Evolutionary conservation across 2,888 invertebrate genomes (phyloP).

Genomic region (Phengaris alcon): DNA sequence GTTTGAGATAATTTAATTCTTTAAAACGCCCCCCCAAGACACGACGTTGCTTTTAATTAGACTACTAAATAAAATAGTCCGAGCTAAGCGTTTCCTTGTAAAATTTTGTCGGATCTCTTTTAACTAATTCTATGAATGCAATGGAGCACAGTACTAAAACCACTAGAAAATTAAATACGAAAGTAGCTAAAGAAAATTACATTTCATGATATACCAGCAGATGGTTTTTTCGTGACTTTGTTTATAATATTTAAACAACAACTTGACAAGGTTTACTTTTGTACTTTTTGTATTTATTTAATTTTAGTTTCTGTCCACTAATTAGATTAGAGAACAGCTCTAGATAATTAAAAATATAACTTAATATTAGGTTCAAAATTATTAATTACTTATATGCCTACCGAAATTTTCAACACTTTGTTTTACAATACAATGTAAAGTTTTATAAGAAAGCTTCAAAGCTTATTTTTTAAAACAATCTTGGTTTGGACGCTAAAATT

Average conservation of each 20-base stretch:
- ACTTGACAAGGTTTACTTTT: background rate
- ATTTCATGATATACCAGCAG: background rate
- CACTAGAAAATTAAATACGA: conserved; percentile 1
- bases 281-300: background rate
- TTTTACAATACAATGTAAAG: background rate
- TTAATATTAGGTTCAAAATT: too few relatives aligned
- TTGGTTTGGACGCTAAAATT: conserved; percentile 10
- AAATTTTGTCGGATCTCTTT: conserved; percentile 18
- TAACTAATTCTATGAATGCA: conserved; percentile 1
- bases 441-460: background rate
- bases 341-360: too few relatives aligned
- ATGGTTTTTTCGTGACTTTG: conserved; percentile 2
- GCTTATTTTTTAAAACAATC: background rate
- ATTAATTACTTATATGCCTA: too few relatives aligned
- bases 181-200: background rate
- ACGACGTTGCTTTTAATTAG: conserved; percentile 47
- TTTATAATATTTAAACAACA: background rate
- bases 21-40: conserved; percentile 41
- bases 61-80: conserved; percentile 44
- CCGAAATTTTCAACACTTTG: background rate
- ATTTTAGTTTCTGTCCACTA: background rate
- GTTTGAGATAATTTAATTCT: conserved; percentile 48
- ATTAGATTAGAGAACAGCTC: too few relatives aligned
- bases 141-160: background rate
- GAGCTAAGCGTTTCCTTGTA: conserved; percentile 23